Base-by-base conservation (phyloP, 2,888 invertebrate species). In the Uloborus plumipes region DNA sequence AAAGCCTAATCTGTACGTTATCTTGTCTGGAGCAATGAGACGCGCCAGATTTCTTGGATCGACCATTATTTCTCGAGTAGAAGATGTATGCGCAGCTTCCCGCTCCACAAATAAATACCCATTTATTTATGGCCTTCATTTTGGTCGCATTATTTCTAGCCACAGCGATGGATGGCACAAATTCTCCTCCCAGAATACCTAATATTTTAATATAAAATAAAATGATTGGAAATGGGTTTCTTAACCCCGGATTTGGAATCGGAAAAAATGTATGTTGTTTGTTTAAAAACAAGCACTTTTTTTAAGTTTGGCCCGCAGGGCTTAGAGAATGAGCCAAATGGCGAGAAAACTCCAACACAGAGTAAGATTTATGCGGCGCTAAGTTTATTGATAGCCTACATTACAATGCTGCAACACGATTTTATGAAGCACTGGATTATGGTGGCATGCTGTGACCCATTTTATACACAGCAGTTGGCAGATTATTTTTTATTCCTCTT, bases 71-170 rank as follows among this genome's bases (percentile, higher is more conserved):
- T 53, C 61, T 64, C 14, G 65, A 61, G 18, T 67, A 22, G 51
- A 16, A 80, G 79, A 80, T 67, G 51, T 53, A 80, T 62, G 66
- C 31, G 20, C 65, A 22, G 49, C 65, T 9, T 13, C 65, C 13
- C 39, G 26, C 62, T 67, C 67, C 62, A 67, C 73, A 80, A 80
- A 80, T 80, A 80, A 73, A 80, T 80, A 67, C 53, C 50, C 61
- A 20, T 49, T 18, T 69, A 81, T 81, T 81, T 81, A 81, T 81
- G 18, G 62, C 80, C 65, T 81, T 70, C 69, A 81, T 81, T 81
- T 81, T 69, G 74, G 47, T 55, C 22, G 67, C 78, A 78, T 72
- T 78, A 78, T 72, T 67, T 65, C 59, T 71, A 15, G 55, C 58
- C 51, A 53, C n/a, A 20, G 73, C 74, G 64, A 74, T 73, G 58